Evolutionary conservation across 2,888 invertebrate species (phyloP).

Genomic region (Tiliacea aurago): DNA sequence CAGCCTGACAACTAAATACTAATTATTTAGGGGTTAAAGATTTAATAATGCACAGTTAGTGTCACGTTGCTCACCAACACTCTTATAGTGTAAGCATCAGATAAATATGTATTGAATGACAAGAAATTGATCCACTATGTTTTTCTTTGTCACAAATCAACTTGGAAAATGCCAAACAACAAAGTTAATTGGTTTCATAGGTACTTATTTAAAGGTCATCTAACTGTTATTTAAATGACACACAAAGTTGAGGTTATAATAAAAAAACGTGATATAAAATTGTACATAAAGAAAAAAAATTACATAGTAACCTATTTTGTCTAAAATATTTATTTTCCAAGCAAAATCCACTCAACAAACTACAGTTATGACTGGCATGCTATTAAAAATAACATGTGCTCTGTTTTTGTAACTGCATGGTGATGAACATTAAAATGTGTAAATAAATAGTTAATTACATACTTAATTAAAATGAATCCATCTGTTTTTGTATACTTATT

Average conservation of each 20-base stretch:
- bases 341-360: background rate
- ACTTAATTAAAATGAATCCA: background rate
- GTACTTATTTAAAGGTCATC: constrained; percentile 24
- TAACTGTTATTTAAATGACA: constrained; percentile 20
- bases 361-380: background rate
- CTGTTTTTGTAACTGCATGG: constrained; percentile 7
- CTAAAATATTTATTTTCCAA: constrained; percentile 9
- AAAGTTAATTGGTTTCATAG: background rate
- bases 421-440: constrained; percentile 6
- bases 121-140: constrained; percentile 32
- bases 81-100: constrained; percentile 22
- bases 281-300: background rate
- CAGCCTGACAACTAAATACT: constrained; percentile 13
- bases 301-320: background rate
- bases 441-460: constrained; percentile 4
- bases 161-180: constrained; percentile 25
- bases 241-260: constrained; percentile 41
- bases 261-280: constrained; percentile 1
- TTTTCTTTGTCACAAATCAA: constrained; percentile 34
- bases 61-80: constrained; percentile 12
- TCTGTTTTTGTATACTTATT: constrained; percentile 9
- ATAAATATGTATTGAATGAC: constrained; percentile 36
- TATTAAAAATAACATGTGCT: constrained; percentile 23
- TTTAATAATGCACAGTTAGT: constrained; percentile 22
- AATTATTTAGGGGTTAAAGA: constrained; percentile 28